Base-by-base conservation (phyloP, 35 echinoderm and acorn worm species). In the Chiridota heheva region DNA sequence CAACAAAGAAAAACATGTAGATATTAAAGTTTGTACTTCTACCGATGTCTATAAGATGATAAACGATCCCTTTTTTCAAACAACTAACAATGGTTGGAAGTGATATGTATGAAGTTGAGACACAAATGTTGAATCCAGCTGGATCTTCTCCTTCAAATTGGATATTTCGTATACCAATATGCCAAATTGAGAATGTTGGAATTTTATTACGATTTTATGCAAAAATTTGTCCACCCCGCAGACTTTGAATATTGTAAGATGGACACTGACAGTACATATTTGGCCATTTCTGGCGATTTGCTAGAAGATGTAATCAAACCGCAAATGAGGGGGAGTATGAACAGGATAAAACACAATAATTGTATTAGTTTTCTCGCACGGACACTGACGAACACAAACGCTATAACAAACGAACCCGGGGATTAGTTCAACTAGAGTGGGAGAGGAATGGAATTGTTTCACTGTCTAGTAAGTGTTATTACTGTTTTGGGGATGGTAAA, bases 401-500 rank as follows among this genome's bases (percentile, higher is more conserved):
- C 20, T 81, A 72, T 40, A 77, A 88, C 42, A 88, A 82, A 24
- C 62, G 86, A 42, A 78, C 73, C 20, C 86, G 76, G 4, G 65
- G 86, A 60, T 44, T 88, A 12, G 80, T 88, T 20, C 80, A 88
- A 45, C 31, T 82, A 72, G 77, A 88, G 46, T 88, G 77, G 86
- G 35, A 58, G 17, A 77, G 86, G 4, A 66, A 81, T 40, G 86
- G 77, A 18, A 72, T 72, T 27, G 56, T 88, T 5, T 38, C 65
- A 17, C 63, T 81, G 3, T 46, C 16, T 13, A 88, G 67, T 57
- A 88, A 81, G 32, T 82, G 61, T 28, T 88, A 81, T 30, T 88
- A 59, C 38, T 81, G 86, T 39, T 88, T 88, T 41, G 86, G 86
- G 17, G 7, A 34, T 5, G 60, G 43, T 13, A 65, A 51, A 45